Evolutionary conservation across 23 tunicate genomes (phyloP), one percentile per base, ranked within the genome.

Genomic region (Clavelina lepadiformis): DNA sequence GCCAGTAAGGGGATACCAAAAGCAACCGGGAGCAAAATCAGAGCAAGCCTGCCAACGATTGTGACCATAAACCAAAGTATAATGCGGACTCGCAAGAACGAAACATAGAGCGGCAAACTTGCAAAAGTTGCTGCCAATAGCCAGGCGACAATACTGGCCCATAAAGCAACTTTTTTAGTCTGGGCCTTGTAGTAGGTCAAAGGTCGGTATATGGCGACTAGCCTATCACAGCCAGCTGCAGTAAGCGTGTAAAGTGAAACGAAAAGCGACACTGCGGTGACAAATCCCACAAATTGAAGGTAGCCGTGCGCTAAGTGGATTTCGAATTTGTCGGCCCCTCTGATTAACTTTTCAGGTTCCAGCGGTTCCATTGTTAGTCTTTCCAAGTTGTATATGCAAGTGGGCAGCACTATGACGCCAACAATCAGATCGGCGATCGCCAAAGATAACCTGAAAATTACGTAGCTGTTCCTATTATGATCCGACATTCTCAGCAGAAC

Each of bases 351-450:
- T n/a, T n/a, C n/a, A n/a, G n/a, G n/a, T n/a, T n/a, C n/a, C n/a
- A n/a, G n/a, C n/a, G n/a, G n/a, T n/a, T n/a, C n/a, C n/a, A n/a
- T n/a, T n/a, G n/a, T n/a, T n/a, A n/a, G n/a, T n/a, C n/a, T n/a
- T n/a, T n/a, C n/a, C n/a, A 75, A 3, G 35, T 61, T 58, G 24
- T 49, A 53, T 26, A 75, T 59, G 63, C 63, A 77, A 24, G 67
- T 75, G 0, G 91, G 91, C 49, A 81, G 61, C 1, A 83, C 82
- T 6, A 83, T 37, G 7, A 75, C 26, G 11, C 91, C 91, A 0
- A 75, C 77, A 6, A 74, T 1, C 4, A 83, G 13, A 35, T 83
- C 91, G 33, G 82, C 74, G 38, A 68, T 31, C 5, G 82, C 91
- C 31, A 83, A 34, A 29, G 77, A 75, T 3, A 83, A 54, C 61